Evolutionary conservation across 2,888 invertebrate species (phyloP).

Genomic region (Pomacea canaliculata): DNA sequence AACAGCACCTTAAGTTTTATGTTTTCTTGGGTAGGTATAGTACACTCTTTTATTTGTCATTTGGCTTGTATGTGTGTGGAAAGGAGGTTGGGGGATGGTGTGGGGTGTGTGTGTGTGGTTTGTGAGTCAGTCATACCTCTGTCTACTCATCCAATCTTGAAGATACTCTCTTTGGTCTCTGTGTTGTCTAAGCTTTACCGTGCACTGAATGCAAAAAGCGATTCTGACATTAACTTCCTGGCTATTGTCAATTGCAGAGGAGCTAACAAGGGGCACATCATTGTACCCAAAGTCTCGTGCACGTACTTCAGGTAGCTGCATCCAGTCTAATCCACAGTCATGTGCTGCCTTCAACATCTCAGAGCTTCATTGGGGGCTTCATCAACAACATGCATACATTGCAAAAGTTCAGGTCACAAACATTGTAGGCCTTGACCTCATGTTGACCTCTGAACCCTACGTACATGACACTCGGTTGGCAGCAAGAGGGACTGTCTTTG

Average conservation of each 20-base stretch:
- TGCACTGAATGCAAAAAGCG: no score
- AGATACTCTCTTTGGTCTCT: no score
- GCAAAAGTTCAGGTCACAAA: conserved; percentile 32
- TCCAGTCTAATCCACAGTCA: conserved; percentile 17
- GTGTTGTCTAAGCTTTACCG: no score
- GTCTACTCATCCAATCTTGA: no score
- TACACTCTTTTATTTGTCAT: no score
- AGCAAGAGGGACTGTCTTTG: conserved; percentile 27
- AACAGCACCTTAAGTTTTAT: conserved; percentile 9
- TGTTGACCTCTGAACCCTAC: conserved; percentile 25
- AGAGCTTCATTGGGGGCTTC: conserved; percentile 27
- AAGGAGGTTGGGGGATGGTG: no score
- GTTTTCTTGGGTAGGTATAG: conserved; percentile 18
- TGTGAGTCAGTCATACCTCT: no score
- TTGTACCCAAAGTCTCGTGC: neutral
- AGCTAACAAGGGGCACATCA: neutral
- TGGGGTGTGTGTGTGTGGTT: no score
- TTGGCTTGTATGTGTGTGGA: no score
- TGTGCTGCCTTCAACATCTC: conserved; percentile 28
- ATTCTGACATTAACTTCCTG: neutral
- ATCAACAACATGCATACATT: conserved; percentile 29
- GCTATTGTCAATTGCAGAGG: neutral
- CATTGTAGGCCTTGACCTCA: conserved; percentile 24
- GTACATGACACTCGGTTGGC: conserved; percentile 26
- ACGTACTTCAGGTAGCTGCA: conserved; percentile 9